Base-by-base conservation (phyloP, 2,113 vertebrate genomes). In the Pterocles burchelli region DNA sequence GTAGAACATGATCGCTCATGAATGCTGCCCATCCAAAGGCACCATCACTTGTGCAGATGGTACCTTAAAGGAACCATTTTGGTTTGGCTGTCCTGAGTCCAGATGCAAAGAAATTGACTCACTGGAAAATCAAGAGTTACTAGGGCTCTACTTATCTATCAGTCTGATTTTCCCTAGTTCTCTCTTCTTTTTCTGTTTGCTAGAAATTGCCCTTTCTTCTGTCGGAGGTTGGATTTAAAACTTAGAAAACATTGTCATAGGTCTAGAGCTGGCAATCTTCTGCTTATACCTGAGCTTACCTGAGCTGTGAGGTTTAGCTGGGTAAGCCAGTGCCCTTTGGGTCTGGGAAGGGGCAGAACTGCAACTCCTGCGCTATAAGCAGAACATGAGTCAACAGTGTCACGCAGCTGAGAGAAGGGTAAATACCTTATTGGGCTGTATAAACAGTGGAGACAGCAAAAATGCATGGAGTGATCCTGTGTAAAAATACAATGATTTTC, bases 401-500 rank as follows among this genome's bases (percentile, higher is more conserved):
- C 13, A 1, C 6, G 28, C 34, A 52, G 70, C 78, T 59, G 70
- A 72, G 21, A 54, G 70, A 67, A 82, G 38, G 52, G 68, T 81
- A 85, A 94, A 81, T 34, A 75, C 10, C 8, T 87, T 63, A 24
- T 48, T 38, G 31, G 73, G 25, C 51, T 89, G 17, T 62, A 43
- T 63, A 84, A 84, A 81, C 70, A 75, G 33, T 18, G 48, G 11
- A 43, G 55, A 10, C 71, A 58, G 55, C 38, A 74, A 43, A 89
- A 87, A 81, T 55, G 38, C 76, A 55, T 19, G 3, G 38, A 63
- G 77, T 48, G 70, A 71, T 75, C 48, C 57, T 26, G 6, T 82
- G 77, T 82, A 51, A 88, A 90, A 94, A 91, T 76, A 29, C 54
- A 94, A 49, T 46, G 78, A 82, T 93, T 93, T 95, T 90, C 85